A percentile compares a stretch with the other conserved stretches of the same genome.
Conservation (phyloP, 2,888 invertebrate genomes). For the Zeuzera pyrina region DNA sequence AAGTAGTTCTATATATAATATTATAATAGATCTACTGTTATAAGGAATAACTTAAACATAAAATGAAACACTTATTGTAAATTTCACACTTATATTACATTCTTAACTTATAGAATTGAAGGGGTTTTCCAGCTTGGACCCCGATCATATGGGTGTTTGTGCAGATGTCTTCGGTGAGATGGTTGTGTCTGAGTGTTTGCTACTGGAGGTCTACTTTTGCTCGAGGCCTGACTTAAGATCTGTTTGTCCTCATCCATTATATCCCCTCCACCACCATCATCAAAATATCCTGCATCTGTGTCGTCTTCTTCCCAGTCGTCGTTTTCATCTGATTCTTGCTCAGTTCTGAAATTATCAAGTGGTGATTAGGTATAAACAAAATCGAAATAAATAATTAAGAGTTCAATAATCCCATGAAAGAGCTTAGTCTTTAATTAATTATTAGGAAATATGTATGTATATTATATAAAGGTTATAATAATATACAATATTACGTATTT, state of each 20-base stretch:
- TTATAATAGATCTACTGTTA: not conserved
- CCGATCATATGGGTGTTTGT: conserved; percentile 66
- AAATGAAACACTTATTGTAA: not conserved
- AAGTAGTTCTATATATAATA: too few relatives aligned
- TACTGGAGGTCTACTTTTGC: conserved; percentile 20
- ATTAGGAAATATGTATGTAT: too few relatives aligned
- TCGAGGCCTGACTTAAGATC: conserved; percentile 24
- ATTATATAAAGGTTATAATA: too few relatives aligned
- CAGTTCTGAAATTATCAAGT: conserved; percentile 38
- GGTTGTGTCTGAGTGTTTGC: conserved; percentile 31
- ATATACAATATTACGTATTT: too few relatives aligned
- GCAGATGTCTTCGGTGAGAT: conserved; percentile 64
- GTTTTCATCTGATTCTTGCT: conserved; percentile 42
- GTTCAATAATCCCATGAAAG: too few relatives aligned
- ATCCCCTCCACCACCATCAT: conserved; percentile 42
- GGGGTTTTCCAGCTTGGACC: conserved; percentile 35
- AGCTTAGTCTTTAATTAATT: too few relatives aligned
- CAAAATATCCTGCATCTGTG: conserved; percentile 37
- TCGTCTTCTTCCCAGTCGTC: conserved; percentile 43
- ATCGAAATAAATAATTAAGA: too few relatives aligned
- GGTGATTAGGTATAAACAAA: too few relatives aligned
- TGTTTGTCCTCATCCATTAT: conserved; percentile 48
- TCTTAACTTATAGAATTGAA: not conserved
- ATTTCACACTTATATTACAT: conserved; percentile 1
- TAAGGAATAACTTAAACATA: not conserved